phyloP scores from a whole-genome alignment of 37 sponge, comb jelly and placozoan species.

The Mnemiopsis leidyi region DNA sequence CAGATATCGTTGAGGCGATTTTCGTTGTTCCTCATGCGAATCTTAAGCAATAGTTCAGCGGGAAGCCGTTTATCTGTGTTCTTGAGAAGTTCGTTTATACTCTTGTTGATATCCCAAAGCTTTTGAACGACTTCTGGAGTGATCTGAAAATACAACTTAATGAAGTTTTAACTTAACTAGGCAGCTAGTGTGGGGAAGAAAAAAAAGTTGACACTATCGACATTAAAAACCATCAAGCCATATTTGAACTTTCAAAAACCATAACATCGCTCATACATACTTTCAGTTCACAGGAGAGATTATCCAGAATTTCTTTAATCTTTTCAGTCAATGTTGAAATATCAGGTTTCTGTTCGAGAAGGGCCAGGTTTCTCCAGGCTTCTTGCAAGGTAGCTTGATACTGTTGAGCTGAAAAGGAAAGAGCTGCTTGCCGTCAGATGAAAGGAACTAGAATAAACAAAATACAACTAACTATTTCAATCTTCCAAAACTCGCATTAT shows the following conservation, averaged over 20 bases:
- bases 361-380: conserved; percentile 19
- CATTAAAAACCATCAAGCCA: background rate
- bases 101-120: conserved; percentile 48
- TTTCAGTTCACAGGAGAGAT: conserved; percentile 17
- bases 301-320: conserved; percentile 35
- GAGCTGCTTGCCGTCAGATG: background rate
- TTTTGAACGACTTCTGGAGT: conserved; percentile 47
- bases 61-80: conserved; percentile 37
- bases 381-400: conserved; percentile 35
- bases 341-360: conserved; percentile 49
- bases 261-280: background rate
- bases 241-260: background rate
- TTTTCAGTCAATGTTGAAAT: background rate
- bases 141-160: background rate
- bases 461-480: no score
- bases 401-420: conserved; percentile 41
- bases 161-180: no score
- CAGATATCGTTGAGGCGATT: conserved; percentile 62
- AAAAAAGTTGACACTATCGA: no score
- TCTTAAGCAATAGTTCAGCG: conserved; percentile 21
- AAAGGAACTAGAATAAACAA: no score
- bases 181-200: no score
- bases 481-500: no score
- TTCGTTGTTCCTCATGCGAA: conserved; percentile 43
- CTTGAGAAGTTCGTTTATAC: background rate